Base-by-base conservation (phyloP, 2,888 invertebrate species). In the Macrosoma leucophasiata region DNA sequence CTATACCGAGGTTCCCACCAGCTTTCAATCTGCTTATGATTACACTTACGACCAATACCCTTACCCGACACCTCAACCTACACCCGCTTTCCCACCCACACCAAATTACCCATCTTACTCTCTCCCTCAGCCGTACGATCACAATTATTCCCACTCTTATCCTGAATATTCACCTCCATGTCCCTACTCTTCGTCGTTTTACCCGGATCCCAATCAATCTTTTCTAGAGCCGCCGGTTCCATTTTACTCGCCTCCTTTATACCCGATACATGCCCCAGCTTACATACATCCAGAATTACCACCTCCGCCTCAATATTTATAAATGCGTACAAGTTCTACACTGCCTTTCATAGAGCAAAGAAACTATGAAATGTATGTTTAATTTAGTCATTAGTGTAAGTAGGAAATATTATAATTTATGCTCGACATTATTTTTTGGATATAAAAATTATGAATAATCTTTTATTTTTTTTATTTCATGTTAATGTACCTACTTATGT, bases 141-240 rank as follows among this genome's bases (percentile, higher is more conserved):
- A 40, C 31, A 32, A 40, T 3, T 34, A n/a, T n/a, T n/a, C n/a
- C n/a, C n/a, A n/a, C n/a, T n/a, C 43, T 6, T 26, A 32, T 4
- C 14, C 37, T n/a, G 29, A 33, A 12, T 34, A 37, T 23, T 30
- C 36, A 9, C 31, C 41, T 17, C 19, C 39, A 3, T 14, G 11
- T n/a, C n/a, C 29, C 49, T 23, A 9, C 34, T 4, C 29, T 34
- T 2, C 19, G 28, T 12, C 9, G 26, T 1, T 23, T 22, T 3
- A 24, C 43, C 10, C 28, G 42, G 11, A 34, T 41, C 1, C 18
- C 35, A n/a, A 23, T 45, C 9, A 50, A 41, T 11, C 18, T 38
- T n/a, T n/a, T n/a, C n/a, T n/a, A n/a, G n/a, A n/a, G n/a, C n/a
- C 18, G 39, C 38, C 8, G 33, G 33, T 29, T 11, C 15, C 17